Evolutionary conservation across 2,797 vertebrate species (phyloP).

Genomic region (Aeoliscus strigatus): DNA sequence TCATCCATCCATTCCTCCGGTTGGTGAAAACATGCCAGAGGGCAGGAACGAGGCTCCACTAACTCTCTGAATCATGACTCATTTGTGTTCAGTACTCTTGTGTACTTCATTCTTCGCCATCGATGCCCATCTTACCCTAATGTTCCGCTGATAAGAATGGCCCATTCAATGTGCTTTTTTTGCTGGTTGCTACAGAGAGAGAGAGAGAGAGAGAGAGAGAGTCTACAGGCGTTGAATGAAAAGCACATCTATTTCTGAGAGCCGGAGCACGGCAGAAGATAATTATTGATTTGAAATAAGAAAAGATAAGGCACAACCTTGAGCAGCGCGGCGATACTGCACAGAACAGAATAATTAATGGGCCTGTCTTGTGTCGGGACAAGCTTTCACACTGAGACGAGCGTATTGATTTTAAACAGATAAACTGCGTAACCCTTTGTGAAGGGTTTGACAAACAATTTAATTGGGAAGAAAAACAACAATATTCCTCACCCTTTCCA

Average conservation of each 20-base stretch:
- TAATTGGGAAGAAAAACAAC: constrained; percentile 67
- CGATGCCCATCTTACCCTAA: constrained; percentile 60
- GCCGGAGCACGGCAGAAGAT: constrained; percentile 57
- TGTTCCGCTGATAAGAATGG: constrained; percentile 62
- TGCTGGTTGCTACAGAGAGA: constrained; percentile 40
- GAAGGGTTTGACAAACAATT: constrained; percentile 76
- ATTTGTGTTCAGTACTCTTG: constrained; percentile 60
- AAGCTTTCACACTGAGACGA: constrained; percentile 68
- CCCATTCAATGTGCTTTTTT: constrained; percentile 56
- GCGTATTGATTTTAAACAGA: constrained; percentile 75
- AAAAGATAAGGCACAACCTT: constrained; percentile 78
- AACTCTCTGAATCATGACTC: constrained; percentile 61
- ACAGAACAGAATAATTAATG: constrained; percentile 74
- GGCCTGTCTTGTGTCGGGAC: constrained; percentile 67
- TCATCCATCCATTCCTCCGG: constrained; percentile 42
- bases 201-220: constrained; percentile 7
- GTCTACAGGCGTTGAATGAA: constrained; percentile 60
- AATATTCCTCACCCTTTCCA: constrained; percentile 65
- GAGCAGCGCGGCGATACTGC: constrained; percentile 60
- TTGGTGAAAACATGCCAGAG: constrained; percentile 56
- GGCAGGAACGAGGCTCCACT: constrained; percentile 51
- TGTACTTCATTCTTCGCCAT: constrained; percentile 52
- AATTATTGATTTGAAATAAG: constrained; percentile 80
- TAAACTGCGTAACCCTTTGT: constrained; percentile 74
- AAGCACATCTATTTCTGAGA: constrained; percentile 66